Base-by-base conservation (phyloP, 2,113 vertebrate genomes). In the Illadopsis cleaveri region DNA sequence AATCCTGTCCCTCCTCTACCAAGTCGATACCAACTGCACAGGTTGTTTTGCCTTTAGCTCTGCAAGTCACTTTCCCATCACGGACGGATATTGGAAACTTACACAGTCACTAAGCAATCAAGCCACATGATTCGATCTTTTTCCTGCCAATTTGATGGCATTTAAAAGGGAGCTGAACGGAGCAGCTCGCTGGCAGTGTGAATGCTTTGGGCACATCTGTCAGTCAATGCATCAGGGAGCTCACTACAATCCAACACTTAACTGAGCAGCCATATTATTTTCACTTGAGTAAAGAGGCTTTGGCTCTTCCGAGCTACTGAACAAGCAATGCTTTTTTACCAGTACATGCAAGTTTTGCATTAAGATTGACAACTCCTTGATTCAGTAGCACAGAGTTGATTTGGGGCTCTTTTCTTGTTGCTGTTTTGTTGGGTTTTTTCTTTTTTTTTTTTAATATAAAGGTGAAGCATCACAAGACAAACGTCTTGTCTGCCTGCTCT, bases 181-280 rank as follows among this genome's bases (percentile, higher is more conserved):
- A 90, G 38, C 68, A 77, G 64, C 80, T 48, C 80, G 14, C 69
- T 35, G 44, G 68, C 68, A 80, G 33, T 13, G 56, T 48, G 75
- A 76, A 42, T 12, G 58, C 5, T 5, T 8, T 50, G 73, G 66
- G 79, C 62, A 72, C 71, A 94, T 91, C 85, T 94, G 90, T 77
- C 94, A 97, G 76, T 82, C 81, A 80, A n/a, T 82, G 85, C 87
- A 95, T 90, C 48, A 23, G 58, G 70, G 87, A 94, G 68, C 51
- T 91, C 69, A 83, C 56, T 19, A 45, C 75, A 93, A 79, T 89
- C 73, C 90, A 87, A 92, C 62, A 91, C 82, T 96, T 92, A 96
- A 95, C 93, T 77, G 84, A 94, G 94, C 82, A 96, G 82, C 54
- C 75, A 25, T 65, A 87, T 95, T 94, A 94, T 81, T 84, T 95